Evolutionary conservation across 2,888 invertebrate species (phyloP).

Genomic region (Hypsopygia costalis): DNA sequence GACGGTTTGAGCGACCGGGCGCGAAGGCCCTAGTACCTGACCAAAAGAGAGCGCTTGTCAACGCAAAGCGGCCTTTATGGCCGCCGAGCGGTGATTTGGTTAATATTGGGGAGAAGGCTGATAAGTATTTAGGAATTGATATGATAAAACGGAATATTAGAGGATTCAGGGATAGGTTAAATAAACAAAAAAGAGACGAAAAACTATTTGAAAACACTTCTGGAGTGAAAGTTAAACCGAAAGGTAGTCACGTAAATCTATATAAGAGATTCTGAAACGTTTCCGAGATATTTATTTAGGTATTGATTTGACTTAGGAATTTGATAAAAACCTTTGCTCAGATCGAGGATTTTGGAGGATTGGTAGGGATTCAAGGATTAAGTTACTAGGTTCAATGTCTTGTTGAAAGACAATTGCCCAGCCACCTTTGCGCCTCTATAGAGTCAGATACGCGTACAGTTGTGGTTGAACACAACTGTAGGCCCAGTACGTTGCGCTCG

Average conservation of each 20-base stretch:
- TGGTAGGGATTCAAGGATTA: constrained; percentile 17
- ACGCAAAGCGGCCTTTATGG: constrained; percentile 41
- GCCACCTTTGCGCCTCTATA: constrained; percentile 48
- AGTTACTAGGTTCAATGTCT: constrained; percentile 72
- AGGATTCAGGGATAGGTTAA: no score
- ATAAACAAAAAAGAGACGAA: no score
- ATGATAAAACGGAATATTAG: neutral
- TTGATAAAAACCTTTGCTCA: constrained; percentile 4
- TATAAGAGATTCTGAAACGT: no score
- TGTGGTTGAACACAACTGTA: constrained; percentile 69
- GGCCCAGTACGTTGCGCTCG: constrained; percentile 50
- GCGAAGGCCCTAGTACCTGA: constrained; percentile 78
- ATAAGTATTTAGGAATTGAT: neutral
- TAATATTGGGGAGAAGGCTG: neutral
- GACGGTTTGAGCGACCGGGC: constrained; percentile 73
- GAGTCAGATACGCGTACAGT: constrained; percentile 64
- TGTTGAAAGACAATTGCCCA: constrained; percentile 78
- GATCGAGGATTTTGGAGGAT: constrained; percentile 11
- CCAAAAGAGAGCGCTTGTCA: constrained; percentile 57
- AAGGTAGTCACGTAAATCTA: no score
- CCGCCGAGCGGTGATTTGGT: constrained; percentile 37
- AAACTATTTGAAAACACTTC: no score
- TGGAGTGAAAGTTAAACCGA: no score
- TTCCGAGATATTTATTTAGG: no score
- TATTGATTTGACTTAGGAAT: constrained; percentile 4